Percentiles rank a stretch among this genome's conserved stretches.
These are phyloP conservation scores for Tiaroga cobitis DNA, from an alignment of 2,797 vertebrate species.

Conservation along the genomic window DNA sequence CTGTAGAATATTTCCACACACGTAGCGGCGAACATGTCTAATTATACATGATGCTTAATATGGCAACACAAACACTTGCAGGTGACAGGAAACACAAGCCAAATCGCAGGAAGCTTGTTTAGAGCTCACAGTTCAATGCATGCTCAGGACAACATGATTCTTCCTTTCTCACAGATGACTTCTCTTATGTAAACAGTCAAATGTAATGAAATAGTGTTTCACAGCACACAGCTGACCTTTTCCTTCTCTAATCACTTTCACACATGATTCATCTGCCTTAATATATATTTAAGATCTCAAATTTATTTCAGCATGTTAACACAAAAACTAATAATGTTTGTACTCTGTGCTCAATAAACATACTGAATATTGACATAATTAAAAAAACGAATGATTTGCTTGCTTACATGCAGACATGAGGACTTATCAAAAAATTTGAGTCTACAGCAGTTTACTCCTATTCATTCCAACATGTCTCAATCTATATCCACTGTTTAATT, in stretches of 20 bases:
- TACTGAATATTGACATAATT: background rate
- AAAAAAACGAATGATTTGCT: background rate
- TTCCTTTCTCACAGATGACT: background rate
- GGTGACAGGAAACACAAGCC: background rate
- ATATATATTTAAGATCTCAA: slow-evolving; percentile 2
- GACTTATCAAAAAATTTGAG: background rate
- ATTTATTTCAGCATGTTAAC: background rate
- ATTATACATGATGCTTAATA: slow-evolving; percentile 1
- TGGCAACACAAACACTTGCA: slow-evolving; percentile 4
- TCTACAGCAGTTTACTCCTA: background rate
- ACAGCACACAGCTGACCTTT: background rate
- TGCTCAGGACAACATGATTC: background rate
- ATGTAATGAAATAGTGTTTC: background rate
- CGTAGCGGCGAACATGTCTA: background rate
- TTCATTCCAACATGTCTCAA: background rate
- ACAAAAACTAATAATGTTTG: background rate
- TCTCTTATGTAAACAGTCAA: background rate
- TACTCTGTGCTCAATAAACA: background rate
- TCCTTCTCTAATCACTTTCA: slow-evolving; percentile 2
- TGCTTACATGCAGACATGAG: background rate
- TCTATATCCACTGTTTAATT: background rate
- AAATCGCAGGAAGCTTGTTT: background rate
- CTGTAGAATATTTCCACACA: background rate
- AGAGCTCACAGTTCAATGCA: slow-evolving; percentile 10
- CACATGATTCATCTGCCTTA: background rate